These are phyloP conservation scores for Mesoligia furuncula DNA, from an alignment of 2,888 invertebrate genomes.

Conservation along the genomic window DNA sequence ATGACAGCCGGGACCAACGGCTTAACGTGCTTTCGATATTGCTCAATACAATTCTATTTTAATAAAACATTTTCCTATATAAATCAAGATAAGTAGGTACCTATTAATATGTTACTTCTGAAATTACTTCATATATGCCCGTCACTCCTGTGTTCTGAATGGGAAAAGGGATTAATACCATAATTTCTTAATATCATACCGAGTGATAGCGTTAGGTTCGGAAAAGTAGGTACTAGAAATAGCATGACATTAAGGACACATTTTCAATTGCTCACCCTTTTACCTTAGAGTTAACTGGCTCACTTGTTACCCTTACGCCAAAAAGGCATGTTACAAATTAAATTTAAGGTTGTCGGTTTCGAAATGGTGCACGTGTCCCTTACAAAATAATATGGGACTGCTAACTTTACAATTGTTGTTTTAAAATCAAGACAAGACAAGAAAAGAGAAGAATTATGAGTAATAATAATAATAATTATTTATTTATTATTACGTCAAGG, in stretches of 20 bases:
- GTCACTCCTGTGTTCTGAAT: conserved; percentile 8
- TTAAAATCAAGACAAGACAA: background rate
- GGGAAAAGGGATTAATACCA: conserved; percentile 19
- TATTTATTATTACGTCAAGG: too few species aligned
- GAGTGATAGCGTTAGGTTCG: conserved; percentile 37
- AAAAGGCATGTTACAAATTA: conserved; percentile 42
- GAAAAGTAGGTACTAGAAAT: conserved; percentile 21
- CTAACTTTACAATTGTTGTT: background rate
- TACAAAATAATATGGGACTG: background rate
- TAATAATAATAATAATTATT: too few species aligned
- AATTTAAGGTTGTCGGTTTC: conserved; percentile 18
- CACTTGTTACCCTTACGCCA: conserved; percentile 37
- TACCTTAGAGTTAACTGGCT: conserved; percentile 27
- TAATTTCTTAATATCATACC: background rate
- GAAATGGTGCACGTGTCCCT: conserved; percentile 1
- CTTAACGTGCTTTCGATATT: too few species aligned
- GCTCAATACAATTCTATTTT: background rate
- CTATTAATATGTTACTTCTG: conserved; percentile 4
- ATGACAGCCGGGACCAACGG: too few species aligned
- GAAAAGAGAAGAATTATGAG: too few species aligned
- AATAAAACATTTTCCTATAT: conserved; percentile 7
- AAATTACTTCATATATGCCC: conserved; percentile 10
- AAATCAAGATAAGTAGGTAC: background rate
- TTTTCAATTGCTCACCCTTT: conserved; percentile 56
- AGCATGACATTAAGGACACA: conserved; percentile 49